Percentiles rank a stretch among this genome's conserved stretches.
These are phyloP conservation scores for Adelges cooleyi DNA, from an alignment of 1,140 invertebrate species.

Conservation along the genomic window DNA sequence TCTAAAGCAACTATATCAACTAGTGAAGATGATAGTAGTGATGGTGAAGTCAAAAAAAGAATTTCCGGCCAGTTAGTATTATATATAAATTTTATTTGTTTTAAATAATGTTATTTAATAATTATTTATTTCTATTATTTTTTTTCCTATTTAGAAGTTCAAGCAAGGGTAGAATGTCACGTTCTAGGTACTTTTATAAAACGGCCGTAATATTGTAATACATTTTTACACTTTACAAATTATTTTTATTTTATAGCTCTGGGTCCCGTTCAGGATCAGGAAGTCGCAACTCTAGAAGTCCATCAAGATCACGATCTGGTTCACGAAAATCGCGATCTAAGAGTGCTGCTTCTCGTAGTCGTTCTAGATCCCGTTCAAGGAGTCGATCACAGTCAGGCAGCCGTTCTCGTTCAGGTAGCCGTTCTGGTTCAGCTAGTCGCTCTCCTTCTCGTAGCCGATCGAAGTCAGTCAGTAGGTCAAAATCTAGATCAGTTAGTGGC, in stretches of 20 bases:
- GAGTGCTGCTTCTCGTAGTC: conserved; percentile 33
- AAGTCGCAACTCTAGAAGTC: conserved; percentile 12
- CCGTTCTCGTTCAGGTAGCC: conserved; percentile 32
- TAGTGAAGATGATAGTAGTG: conserved; percentile 79
- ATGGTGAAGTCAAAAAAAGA: conserved; percentile 47
- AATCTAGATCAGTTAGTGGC: conserved; percentile 24
- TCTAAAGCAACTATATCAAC: conserved; percentile 94
- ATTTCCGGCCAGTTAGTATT: conserved; percentile 45
- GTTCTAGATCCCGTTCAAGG: conserved; percentile 31
- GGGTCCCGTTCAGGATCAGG: conserved; percentile 36
- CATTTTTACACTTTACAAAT: neutral
- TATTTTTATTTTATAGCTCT: conserved; percentile 30
- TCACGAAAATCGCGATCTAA: conserved; percentile 34
- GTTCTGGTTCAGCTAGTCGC: conserved; percentile 29
- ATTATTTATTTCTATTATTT: neutral
- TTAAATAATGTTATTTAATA: neutral
- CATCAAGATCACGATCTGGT: conserved; percentile 30
- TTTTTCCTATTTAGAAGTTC: conserved; percentile 15
- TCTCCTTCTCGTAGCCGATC: conserved; percentile 36
- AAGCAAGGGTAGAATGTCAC: conserved; percentile 5
- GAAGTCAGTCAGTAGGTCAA: conserved; percentile 35
- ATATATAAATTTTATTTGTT: conserved; percentile 4
- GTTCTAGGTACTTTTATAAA: conserved; percentile 2
- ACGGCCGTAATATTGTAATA: neutral
- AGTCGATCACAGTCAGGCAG: conserved; percentile 30